Evolutionary conservation across 1,140 invertebrate species (phyloP).

Genomic region (Drosophila repletoides): DNA sequence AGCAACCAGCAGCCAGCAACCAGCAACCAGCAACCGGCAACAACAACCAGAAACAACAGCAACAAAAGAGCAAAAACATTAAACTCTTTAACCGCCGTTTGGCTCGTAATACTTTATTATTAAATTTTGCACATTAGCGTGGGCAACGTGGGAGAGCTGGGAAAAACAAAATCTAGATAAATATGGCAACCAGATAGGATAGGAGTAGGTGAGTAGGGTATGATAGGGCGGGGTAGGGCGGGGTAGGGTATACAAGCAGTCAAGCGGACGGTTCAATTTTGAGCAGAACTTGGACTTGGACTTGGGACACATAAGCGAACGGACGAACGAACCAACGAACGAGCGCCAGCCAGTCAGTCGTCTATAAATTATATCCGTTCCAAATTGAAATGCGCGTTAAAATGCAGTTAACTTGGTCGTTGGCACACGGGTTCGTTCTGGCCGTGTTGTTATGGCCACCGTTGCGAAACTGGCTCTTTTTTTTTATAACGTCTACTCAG

Average conservation of each 20-base stretch:
- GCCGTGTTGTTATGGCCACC: conserved; percentile 74
- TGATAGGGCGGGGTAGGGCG: not conserved
- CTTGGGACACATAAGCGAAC: conserved; percentile 53
- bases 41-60: conserved; percentile 7
- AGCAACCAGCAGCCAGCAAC: conserved; percentile 1
- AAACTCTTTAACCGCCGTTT: conserved; percentile 68
- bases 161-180: conserved; percentile 78
- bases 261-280: conserved; percentile 73
- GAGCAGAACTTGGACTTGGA: conserved; percentile 16
- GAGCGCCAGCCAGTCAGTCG: conserved; percentile 82
- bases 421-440: conserved; percentile 38
- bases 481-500: conserved; percentile 68
- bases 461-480: conserved; percentile 64
- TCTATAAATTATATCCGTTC: conserved; percentile 83
- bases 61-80: conserved; percentile 28
- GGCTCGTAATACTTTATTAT: conserved; percentile 72
- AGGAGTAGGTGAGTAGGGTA: not conserved
- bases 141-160: conserved; percentile 41
- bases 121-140: conserved; percentile 79
- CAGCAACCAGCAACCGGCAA: conserved; percentile 18
- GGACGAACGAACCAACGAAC: no score
- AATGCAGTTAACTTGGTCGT: conserved; percentile 82
- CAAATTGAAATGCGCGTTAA: conserved; percentile 83
- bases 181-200: conserved; percentile 65
- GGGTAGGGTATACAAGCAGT: conserved; percentile 38